A percentile compares a stretch with the other conserved stretches of the same genome.
Evolutionary conservation across 2,797 vertebrate species (phyloP).

Genomic region (Esox lucius): DNA sequence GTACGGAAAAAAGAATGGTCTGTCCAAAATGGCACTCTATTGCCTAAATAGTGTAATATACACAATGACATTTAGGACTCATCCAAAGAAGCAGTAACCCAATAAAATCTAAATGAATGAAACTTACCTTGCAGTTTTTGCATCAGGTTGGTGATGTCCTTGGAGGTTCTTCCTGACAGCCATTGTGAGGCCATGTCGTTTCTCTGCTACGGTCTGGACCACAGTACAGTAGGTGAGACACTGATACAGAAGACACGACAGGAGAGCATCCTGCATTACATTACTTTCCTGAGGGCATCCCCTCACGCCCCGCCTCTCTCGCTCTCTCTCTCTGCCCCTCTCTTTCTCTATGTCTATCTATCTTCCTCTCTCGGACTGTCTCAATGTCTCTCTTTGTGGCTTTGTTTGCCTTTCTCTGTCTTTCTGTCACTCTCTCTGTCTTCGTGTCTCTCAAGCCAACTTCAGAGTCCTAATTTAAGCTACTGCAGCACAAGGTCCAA

Average conservation of each 20-base stretch:
- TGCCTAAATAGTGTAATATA: constrained; percentile 11
- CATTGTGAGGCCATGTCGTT: constrained; percentile 83
- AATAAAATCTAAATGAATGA: constrained; percentile 30
- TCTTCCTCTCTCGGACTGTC: constrained; percentile 39
- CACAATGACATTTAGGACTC: not conserved
- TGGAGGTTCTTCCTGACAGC: constrained; percentile 64
- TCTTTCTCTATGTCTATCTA: constrained; percentile 29
- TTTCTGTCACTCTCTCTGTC: constrained; percentile 33
- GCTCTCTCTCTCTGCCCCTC: constrained; percentile 18
- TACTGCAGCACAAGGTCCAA: constrained; percentile 53
- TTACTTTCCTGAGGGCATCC: constrained; percentile 41
- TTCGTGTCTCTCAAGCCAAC: constrained; percentile 37
- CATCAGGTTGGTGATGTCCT: constrained; percentile 93
- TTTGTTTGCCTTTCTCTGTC: constrained; percentile 31
- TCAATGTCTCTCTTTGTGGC: constrained; percentile 33
- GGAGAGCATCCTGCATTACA: constrained; percentile 47
- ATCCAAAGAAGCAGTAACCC: not conserved
- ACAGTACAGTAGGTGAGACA: constrained; percentile 46
- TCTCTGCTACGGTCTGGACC: constrained; percentile 23
- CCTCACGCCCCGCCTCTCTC: constrained; percentile 24
- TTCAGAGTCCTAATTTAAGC: constrained; percentile 34
- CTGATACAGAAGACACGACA: constrained; percentile 36
- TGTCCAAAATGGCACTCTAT: not conserved
- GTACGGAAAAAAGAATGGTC: constrained; percentile 11
- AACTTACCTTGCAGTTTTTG: constrained; percentile 92